Conservation (phyloP, 2,797 vertebrate species). For the Xerus rutilus region DNA sequence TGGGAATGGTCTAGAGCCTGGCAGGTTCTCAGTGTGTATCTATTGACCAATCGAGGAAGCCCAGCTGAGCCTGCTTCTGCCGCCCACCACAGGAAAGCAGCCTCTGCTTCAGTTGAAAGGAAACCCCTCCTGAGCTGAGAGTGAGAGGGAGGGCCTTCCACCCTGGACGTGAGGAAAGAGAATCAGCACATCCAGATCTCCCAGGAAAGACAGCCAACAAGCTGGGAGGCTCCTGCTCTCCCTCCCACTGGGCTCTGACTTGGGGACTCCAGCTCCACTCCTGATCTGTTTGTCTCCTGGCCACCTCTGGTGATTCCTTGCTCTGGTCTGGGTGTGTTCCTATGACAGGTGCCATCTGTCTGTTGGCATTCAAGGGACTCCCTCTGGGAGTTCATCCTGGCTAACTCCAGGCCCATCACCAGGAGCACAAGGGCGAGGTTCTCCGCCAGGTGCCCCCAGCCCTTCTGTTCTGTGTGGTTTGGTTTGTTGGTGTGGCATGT, state of each 20-base stretch:
- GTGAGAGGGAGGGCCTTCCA: not conserved
- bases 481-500: not conserved
- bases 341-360: not conserved
- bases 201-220: not conserved
- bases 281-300: not conserved
- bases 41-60: not conserved
- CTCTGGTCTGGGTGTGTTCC: not conserved
- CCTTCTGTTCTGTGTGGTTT: not conserved
- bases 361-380: rapidly evolving
- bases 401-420: not conserved
- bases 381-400: not conserved
- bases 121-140: slow-evolving; percentile 50
- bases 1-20: not conserved
- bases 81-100: not conserved
- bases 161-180: not conserved
- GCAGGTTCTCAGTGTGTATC: rapidly evolving
- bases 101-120: slow-evolving; percentile 72
- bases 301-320: not conserved
- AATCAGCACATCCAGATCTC: rapidly evolving
- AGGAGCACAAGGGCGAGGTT: rapidly evolving
- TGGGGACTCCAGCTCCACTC: too few species aligned
- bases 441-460: not conserved
- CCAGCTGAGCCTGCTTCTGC: rapidly evolving
- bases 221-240: rapidly evolving
- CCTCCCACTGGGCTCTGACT: not conserved